Conservation (phyloP, 2,888 invertebrate species). For the Gastracanthus pulcherrimus region DNA sequence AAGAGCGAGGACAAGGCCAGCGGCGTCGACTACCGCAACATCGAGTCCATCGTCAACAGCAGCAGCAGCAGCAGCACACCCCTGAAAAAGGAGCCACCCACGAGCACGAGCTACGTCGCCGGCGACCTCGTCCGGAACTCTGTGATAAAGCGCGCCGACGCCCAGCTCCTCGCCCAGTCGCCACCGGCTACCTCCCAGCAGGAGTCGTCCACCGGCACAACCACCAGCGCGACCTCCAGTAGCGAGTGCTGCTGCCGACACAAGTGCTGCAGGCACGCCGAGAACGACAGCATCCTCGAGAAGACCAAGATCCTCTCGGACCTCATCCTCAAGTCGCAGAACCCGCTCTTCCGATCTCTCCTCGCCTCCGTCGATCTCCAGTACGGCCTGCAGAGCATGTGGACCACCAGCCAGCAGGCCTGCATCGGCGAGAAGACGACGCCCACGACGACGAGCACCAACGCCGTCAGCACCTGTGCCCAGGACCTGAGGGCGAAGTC, state of each 20-base stretch:
- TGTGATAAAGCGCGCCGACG: slow-evolving; percentile 73
- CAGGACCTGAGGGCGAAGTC: slow-evolving; percentile 77
- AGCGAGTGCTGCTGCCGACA: slow-evolving; percentile 72
- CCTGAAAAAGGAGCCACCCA: slow-evolving; percentile 69
- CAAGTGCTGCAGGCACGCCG: slow-evolving; percentile 74
- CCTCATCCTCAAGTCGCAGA: slow-evolving; percentile 72
- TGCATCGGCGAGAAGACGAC: slow-evolving; percentile 71
- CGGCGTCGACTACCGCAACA: slow-evolving; percentile 74
- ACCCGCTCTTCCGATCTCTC: slow-evolving; percentile 72
- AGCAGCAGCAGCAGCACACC: slow-evolving; percentile 62
- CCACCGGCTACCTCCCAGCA: slow-evolving; percentile 49
- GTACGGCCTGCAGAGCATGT: slow-evolving; percentile 73
- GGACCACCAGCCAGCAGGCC: slow-evolving; percentile 67
- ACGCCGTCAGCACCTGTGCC: slow-evolving; percentile 69
- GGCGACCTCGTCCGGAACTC: slow-evolving; percentile 71
- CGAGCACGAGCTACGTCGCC: too few species aligned
- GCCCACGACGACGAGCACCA: slow-evolving; percentile 63
- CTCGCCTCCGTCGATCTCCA: slow-evolving; percentile 72
- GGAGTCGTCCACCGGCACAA: slow-evolving; percentile 44
- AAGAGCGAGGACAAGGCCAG: slow-evolving; percentile 66
- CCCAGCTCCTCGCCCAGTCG: slow-evolving; percentile 35
- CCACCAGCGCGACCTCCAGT: background rate
- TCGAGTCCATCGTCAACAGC: slow-evolving; percentile 75
- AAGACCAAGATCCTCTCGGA: slow-evolving; percentile 75
- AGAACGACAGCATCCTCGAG: slow-evolving; percentile 71